These are phyloP conservation scores for Halictus quadricinctus DNA, from an alignment of 2,888 invertebrate species.

Conservation along the genomic window DNA sequence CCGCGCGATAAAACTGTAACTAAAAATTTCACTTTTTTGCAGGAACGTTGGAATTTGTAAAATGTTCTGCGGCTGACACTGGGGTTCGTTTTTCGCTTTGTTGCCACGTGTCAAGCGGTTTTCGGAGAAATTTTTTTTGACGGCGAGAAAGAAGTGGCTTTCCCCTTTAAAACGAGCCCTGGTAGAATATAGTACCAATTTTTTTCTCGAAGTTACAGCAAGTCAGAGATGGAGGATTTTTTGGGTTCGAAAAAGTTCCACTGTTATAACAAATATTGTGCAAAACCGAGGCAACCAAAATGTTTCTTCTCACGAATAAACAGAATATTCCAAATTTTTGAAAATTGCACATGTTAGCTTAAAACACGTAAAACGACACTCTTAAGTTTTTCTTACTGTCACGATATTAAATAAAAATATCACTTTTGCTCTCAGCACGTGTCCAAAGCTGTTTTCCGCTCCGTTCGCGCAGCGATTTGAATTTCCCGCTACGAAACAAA, in stretches of 20 bases:
- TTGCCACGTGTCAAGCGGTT: not conserved
- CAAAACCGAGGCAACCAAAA: too few relatives aligned
- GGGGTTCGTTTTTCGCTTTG: not conserved
- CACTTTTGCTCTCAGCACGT: too few relatives aligned
- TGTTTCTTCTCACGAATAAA: too few relatives aligned
- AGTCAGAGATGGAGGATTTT: not conserved
- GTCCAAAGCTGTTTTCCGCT: not conserved
- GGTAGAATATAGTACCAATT: not conserved
- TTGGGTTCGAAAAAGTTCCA: not conserved
- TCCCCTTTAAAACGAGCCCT: not conserved
- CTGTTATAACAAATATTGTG: too few relatives aligned
- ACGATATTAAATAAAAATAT: too few relatives aligned
- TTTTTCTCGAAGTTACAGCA: not conserved
- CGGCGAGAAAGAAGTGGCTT: not conserved
- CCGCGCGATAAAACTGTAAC: not conserved
- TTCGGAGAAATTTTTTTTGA: not conserved
- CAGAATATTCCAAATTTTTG: too few relatives aligned
- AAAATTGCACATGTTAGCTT: too few relatives aligned
- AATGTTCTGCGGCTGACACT: not conserved
- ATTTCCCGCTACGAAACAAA: slow-evolving; percentile 3
- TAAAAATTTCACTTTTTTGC: not conserved
- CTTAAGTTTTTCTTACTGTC: too few relatives aligned
- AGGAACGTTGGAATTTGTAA: not conserved
- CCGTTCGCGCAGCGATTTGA: slow-evolving; percentile 15
- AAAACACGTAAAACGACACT: too few relatives aligned